Conservation (phyloP, 2,888 invertebrate species). For the Siphlonurus alternatus region DNA sequence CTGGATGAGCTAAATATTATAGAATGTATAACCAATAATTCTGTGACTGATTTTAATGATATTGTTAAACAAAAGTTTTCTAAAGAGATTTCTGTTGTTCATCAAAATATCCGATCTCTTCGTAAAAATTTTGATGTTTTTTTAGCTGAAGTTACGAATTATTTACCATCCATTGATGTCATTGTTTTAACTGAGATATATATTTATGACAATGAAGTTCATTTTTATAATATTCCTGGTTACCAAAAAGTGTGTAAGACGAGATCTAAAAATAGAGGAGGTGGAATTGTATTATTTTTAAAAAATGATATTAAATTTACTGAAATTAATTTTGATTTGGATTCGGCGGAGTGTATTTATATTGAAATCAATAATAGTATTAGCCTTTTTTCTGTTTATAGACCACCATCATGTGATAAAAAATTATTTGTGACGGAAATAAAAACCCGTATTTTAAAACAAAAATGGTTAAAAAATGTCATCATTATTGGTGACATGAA, state of each 20-base stretch:
- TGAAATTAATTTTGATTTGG: neutral
- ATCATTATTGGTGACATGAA: neutral
- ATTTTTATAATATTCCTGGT: neutral
- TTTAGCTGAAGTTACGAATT: neutral
- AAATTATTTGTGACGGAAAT: neutral
- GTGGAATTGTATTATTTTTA: neutral
- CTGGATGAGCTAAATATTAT: too few relatives aligned
- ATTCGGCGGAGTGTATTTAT: neutral
- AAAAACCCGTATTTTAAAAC: neutral
- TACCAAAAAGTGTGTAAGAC: neutral
- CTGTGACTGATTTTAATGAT: too few relatives aligned
- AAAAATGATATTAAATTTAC: neutral
- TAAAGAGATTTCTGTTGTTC: neutral
- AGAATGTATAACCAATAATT: too few relatives aligned
- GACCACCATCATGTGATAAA: neutral
- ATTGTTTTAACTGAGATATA: neutral
- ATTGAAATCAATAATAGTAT: neutral
- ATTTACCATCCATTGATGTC: neutral
- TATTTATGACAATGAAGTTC: neutral
- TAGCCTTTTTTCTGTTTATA: neutral
- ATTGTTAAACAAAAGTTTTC: neutral
- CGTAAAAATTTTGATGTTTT: neutral
- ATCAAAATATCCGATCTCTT: neutral
- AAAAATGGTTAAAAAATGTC: neutral
- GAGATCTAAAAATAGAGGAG: neutral